Conservation (phyloP, 2,888 invertebrate species). For the Conchocele bisecta region DNA sequence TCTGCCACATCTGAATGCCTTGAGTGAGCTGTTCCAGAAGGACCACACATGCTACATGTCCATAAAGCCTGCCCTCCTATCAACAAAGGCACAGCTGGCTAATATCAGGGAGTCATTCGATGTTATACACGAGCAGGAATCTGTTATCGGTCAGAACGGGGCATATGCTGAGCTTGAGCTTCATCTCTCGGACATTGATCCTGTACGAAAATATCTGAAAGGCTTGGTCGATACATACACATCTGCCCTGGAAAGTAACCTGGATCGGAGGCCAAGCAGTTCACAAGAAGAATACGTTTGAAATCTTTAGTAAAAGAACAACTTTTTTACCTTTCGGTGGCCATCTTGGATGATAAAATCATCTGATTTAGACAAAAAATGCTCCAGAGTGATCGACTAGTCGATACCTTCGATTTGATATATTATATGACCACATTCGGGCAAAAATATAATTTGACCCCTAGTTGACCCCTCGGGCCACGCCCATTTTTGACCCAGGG, state of each 20-base stretch:
- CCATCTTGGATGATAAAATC: no score
- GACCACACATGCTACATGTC: conserved; percentile 16
- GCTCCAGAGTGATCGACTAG: no score
- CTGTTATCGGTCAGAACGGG: neutral
- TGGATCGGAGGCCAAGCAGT: no score
- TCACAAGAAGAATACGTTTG: no score
- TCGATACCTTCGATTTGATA: no score
- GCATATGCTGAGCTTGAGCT: conserved; percentile 13
- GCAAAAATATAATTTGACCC: no score
- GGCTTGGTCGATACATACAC: neutral
- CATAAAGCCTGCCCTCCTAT: neutral
- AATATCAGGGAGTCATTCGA: neutral
- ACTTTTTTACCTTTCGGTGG: no score
- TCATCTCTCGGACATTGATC: neutral
- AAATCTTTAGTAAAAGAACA: no score
- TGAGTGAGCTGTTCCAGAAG: conserved; percentile 12
- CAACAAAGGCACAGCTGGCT: neutral
- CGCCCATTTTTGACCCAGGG: no score
- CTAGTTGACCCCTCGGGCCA: no score
- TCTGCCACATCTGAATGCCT: conserved; percentile 10
- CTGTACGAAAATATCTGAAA: neutral
- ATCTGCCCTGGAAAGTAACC: conserved; percentile 8
- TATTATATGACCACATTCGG: no score
- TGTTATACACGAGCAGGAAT: neutral
- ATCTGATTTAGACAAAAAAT: no score